Evolutionary conservation across 2,888 invertebrate genomes (phyloP).

Genomic region (Gerris lacustris): DNA sequence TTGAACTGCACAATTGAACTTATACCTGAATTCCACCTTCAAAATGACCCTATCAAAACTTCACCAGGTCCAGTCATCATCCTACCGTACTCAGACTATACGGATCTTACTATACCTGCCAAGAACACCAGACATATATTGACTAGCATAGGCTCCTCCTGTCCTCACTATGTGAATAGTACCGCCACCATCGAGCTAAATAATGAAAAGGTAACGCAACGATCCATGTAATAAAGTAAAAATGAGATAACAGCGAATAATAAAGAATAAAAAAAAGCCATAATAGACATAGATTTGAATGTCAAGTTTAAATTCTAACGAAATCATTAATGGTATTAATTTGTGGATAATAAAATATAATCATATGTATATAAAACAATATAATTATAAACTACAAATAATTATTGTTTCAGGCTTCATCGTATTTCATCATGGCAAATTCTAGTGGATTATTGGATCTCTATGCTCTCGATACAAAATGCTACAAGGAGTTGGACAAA

Average conservation of each 20-base stretch:
- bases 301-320: too few species aligned
- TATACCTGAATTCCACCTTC: not conserved
- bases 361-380: too few species aligned
- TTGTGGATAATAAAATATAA: too few species aligned
- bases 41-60: not conserved
- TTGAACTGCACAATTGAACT: not conserved
- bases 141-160: not conserved
- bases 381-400: too few species aligned
- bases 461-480: slow-evolving; percentile 4
- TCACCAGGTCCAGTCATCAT: not conserved
- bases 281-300: too few species aligned
- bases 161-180: not conserved
- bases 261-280: too few species aligned
- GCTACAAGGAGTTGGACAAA: slow-evolving; percentile 11
- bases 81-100: not conserved
- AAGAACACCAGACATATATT: not conserved
- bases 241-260: too few species aligned
- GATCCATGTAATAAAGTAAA: too few species aligned
- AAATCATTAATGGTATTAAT: too few species aligned
- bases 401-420: slow-evolving; percentile 6
- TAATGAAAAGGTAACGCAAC: slow-evolving; percentile 1
- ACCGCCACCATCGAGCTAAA: slow-evolving; percentile 13
- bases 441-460: not conserved
- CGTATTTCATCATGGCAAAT: slow-evolving; percentile 8
- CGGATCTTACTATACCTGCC: not conserved